Percentiles rank a stretch among this genome's conserved stretches.
These are phyloP conservation scores for Brotula barbata DNA, from an alignment of 2,797 vertebrate genomes.

Conservation along the genomic window DNA sequence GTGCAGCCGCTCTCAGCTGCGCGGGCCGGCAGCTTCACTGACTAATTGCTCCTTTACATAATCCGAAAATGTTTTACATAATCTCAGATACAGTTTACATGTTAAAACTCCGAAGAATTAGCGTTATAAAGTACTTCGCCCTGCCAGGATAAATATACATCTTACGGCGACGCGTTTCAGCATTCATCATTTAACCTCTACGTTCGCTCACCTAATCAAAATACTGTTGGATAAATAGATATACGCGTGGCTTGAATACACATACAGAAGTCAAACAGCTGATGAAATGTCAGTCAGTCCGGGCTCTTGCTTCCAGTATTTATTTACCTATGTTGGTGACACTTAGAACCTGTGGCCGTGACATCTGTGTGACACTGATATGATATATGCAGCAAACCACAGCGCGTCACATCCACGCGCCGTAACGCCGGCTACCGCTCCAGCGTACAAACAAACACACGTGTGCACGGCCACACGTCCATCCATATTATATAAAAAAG, in stretches of 20 bases:
- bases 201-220: constrained; percentile 74
- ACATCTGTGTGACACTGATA: constrained; percentile 62
- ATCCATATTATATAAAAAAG: no score
- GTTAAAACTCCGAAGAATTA: constrained; percentile 64
- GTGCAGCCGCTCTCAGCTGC: constrained; percentile 45
- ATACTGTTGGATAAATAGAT: constrained; percentile 72
- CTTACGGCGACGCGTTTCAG: constrained; percentile 41
- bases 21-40: constrained; percentile 53
- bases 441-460: constrained; percentile 63
- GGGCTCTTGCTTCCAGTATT: constrained; percentile 56
- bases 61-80: constrained; percentile 80
- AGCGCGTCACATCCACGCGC: constrained; percentile 37
- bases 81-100: constrained; percentile 76
- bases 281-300: constrained; percentile 62
- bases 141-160: constrained; percentile 78
- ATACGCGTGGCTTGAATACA: constrained; percentile 67
- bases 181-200: constrained; percentile 65
- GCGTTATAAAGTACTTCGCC: constrained; percentile 60
- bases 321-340: constrained; percentile 63
- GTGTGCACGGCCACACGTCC: constrained; percentile 40
- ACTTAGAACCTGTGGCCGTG: constrained; percentile 52
- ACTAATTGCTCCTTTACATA: constrained; percentile 79
- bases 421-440: no score
- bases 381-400: constrained; percentile 58
- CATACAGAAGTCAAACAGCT: constrained; percentile 72